These are phyloP conservation scores for Oxytorus armatus DNA, from an alignment of 2,888 invertebrate genomes.

Conservation along the genomic window DNA sequence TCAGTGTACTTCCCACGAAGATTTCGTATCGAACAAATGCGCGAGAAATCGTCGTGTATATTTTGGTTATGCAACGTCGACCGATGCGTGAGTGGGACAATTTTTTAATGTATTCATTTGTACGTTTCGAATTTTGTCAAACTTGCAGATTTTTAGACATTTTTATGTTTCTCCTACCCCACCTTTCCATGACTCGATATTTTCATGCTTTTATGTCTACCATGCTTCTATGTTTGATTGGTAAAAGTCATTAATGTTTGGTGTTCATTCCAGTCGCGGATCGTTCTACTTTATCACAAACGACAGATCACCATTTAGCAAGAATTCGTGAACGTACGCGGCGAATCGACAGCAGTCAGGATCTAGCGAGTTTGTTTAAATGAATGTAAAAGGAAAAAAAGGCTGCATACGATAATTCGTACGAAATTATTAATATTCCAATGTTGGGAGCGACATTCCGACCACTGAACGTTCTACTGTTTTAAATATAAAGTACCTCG, in stretches of 20 bases:
- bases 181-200: background rate
- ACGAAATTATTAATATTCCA: too few relatives aligned
- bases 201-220: background rate
- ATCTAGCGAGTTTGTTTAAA: too few relatives aligned
- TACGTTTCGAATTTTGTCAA: background rate
- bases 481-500: too few relatives aligned
- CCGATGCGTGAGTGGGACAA: slow-evolving; percentile 68
- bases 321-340: background rate
- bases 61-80: slow-evolving; percentile 72
- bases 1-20: slow-evolving; percentile 64
- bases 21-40: slow-evolving; percentile 67
- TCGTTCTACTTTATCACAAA: slow-evolving; percentile 66
- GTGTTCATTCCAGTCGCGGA: slow-evolving; percentile 66
- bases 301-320: slow-evolving; percentile 58
- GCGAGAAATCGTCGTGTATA: slow-evolving; percentile 63
- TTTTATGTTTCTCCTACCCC: background rate
- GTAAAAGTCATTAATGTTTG: too few relatives aligned
- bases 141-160: background rate
- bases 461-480: too few relatives aligned
- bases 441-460: too few relatives aligned
- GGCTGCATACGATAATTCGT: too few relatives aligned
- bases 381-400: too few relatives aligned
- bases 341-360: too few relatives aligned
- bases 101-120: background rate
- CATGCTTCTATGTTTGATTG: too few relatives aligned